Base-by-base conservation (phyloP, 1,140 invertebrate genomes). In the Aphis craccivora region DNA sequence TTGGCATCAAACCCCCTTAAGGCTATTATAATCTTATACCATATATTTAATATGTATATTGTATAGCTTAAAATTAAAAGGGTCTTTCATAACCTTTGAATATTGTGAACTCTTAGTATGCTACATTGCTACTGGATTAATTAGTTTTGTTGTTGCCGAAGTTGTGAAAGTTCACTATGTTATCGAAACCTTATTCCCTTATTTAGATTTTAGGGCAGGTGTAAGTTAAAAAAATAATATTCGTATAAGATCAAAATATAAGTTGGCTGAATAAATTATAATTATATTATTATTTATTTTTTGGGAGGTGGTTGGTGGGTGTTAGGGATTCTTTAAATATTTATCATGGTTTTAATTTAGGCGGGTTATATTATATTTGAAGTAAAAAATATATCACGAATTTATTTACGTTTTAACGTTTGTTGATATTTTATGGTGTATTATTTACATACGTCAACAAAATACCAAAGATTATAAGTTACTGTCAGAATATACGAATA, bases 81-180 rank as follows among this genome's bases (percentile, higher is more conserved):
- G 48, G 35, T 40, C 8, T 89, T 88, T 89, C 22, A 89, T 89
- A 55, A 89, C 88, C n/a, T 89, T 55, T 40, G n/a, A 25, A 40
- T 89, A 55, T 89, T 3, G 35, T 55, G 25, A 53, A 89, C 22
- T 89, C 25, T 20, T 35, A 89, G 11, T 53, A 40, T 55, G 51
- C 51, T 55, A 89, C n/a, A 40, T 18, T 55, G 51, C 53, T 86
- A 14, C 45, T 55, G 51, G 35, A 89, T 89, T 55, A 55, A 89
- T 89, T 89, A 89, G 51, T 89, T 89, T 89, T 89, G 88, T 55
- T 89, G 48, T 89, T 89, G 22, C n/a, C 14, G 48, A 89, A 89
- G 87, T 89, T 89, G 22, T 89, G 23, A 89, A 89, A 55, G 48
- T 55, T 55, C 35, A 89, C 88, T 25, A 55, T 40, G 37, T 8